Conservation (phyloP, 2,113 vertebrate species). For the Deroptyus accipitrinus region DNA sequence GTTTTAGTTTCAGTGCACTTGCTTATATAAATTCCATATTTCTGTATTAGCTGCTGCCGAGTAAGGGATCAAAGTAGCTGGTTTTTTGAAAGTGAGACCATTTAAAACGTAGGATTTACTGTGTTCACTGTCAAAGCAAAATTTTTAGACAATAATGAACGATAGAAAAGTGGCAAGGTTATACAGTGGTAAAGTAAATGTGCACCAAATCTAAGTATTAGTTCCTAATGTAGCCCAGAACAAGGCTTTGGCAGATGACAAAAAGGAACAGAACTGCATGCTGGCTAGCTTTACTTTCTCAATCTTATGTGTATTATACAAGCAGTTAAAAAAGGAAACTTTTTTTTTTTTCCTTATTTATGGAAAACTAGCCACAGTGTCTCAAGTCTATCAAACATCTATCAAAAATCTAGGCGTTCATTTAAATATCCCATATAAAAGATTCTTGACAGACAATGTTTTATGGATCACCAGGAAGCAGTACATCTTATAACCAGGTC, state of each 20-base stretch:
- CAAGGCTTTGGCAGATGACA: background rate
- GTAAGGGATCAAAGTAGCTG: background rate
- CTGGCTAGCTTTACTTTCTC: background rate
- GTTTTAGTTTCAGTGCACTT: constrained; percentile 11
- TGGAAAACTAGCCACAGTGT: background rate
- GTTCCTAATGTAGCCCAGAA: background rate
- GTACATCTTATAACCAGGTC: background rate
- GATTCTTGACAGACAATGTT: background rate
- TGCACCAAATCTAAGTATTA: background rate
- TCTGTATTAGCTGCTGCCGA: background rate
- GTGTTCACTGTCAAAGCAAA: background rate
- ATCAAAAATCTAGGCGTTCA: background rate
- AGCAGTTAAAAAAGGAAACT: background rate
- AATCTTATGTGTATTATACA: background rate
- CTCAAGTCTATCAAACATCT: background rate
- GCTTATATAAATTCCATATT: background rate
- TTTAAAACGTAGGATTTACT: background rate
- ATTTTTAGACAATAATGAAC: background rate
- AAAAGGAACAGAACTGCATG: background rate
- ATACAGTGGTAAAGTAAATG: background rate
- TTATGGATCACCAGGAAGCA: background rate
- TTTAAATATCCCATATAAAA: background rate
- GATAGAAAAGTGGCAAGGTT: background rate
- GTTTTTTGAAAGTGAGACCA: background rate
- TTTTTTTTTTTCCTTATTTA: background rate